Conservation (phyloP, 2,888 invertebrate species). For the Zele albiditarsus region DNA sequence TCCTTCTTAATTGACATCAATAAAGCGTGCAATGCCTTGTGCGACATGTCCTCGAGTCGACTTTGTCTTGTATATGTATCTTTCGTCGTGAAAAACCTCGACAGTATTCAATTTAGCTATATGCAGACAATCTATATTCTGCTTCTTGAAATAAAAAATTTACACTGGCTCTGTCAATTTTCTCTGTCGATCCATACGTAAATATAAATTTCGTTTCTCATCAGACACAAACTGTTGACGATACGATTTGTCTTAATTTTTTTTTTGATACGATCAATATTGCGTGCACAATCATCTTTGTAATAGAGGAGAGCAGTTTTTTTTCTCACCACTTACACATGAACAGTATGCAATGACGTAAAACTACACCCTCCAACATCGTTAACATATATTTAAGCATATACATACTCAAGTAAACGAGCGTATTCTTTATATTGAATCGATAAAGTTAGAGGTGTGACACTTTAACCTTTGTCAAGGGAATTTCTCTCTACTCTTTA, state of each 20-base stretch:
- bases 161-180: background rate
- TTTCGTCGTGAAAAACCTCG: constrained; percentile 17
- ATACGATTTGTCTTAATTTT: background rate
- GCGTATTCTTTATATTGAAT: background rate
- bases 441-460: constrained; percentile 16
- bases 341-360: background rate
- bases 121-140: background rate
- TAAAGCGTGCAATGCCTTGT: constrained; percentile 48
- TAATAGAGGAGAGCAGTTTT: background rate
- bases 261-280: background rate
- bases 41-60: constrained; percentile 34
- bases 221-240: background rate
- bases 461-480: constrained; percentile 7
- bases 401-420: background rate
- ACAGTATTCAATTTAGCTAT: background rate
- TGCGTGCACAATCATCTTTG: background rate
- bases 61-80: constrained; percentile 3
- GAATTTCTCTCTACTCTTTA: background rate
- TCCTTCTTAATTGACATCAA: constrained; percentile 46
- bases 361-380: background rate
- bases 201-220: background rate
- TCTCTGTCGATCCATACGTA: background rate
- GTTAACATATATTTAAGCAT: background rate
- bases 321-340: background rate
- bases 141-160: background rate